Evolutionary conservation across 2,797 vertebrate species (phyloP).

Genomic region (Antrozous pallidus): DNA sequence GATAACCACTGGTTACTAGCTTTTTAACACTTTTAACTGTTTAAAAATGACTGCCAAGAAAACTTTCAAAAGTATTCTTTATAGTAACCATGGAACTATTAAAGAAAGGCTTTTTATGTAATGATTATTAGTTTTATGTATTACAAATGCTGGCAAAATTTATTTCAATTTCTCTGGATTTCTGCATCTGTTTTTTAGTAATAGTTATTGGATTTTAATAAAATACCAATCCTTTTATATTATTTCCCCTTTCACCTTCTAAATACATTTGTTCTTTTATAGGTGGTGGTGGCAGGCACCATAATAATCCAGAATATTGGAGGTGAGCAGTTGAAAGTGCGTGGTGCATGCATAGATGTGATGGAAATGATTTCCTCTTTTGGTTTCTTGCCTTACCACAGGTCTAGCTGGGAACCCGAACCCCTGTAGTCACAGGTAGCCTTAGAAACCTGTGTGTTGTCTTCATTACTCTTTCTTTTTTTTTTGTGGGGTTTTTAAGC

Average conservation of each 20-base stretch:
- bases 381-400: not conserved
- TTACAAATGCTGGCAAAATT: slow-evolving; percentile 34
- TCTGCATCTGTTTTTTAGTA: slow-evolving; percentile 42
- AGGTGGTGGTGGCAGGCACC: slow-evolving; percentile 91
- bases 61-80: slow-evolving; percentile 31
- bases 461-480: not conserved
- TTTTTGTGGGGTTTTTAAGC: not conserved
- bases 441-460: not conserved
- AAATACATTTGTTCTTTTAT: slow-evolving; percentile 76
- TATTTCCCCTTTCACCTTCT: slow-evolving; percentile 64
- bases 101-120: slow-evolving; percentile 40
- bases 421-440: not conserved
- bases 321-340: slow-evolving; percentile 86
- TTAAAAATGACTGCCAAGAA: slow-evolving; percentile 59
- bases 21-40: slow-evolving; percentile 53
- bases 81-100: slow-evolving; percentile 43
- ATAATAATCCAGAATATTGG: slow-evolving; percentile 96
- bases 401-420: not conserved
- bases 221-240: slow-evolving; percentile 59
- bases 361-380: not conserved
- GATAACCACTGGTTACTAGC: slow-evolving; percentile 26
- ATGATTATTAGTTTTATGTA: slow-evolving; percentile 47
- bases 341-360: not conserved
- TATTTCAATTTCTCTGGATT: not conserved
- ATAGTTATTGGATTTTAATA: slow-evolving; percentile 42